Percentiles rank a stretch among this genome's conserved stretches.
phyloP scores from a whole-genome alignment of 2,888 invertebrate genomes.

The Perizoma flavofasciatum region DNA sequence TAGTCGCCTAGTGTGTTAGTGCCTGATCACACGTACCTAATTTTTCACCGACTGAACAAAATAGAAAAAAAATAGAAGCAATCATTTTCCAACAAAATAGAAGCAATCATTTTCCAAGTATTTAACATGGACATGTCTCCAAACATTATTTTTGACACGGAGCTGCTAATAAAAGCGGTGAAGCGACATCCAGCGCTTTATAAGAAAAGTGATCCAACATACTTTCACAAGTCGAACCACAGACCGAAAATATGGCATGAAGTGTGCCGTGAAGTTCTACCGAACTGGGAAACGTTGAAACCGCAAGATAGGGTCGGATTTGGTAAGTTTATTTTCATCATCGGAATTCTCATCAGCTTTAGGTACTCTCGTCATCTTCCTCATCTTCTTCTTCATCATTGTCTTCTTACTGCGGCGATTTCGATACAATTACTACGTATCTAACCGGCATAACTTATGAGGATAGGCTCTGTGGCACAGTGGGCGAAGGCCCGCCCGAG shows the following conservation, averaged over 20 bases:
- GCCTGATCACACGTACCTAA: slow-evolving; percentile 48
- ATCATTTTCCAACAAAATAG: slow-evolving; percentile 2
- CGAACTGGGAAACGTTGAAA: slow-evolving; percentile 51
- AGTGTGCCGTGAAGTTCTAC: slow-evolving; percentile 53
- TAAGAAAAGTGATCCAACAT: slow-evolving; percentile 51
- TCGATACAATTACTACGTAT: too few relatives aligned
- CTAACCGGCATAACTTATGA: too few relatives aligned
- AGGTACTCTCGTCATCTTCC: slow-evolving; percentile 32
- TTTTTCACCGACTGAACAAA: slow-evolving; percentile 17
- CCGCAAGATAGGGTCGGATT: slow-evolving; percentile 52
- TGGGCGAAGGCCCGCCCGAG: too few relatives aligned
- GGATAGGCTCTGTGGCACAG: too few relatives aligned
- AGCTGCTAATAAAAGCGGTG: slow-evolving; percentile 53
- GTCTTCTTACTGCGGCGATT: neutral
- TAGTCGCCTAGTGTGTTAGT: slow-evolving; percentile 54
- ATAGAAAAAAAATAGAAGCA: slow-evolving; percentile 1
- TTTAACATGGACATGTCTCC: slow-evolving; percentile 42
- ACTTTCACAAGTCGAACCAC: slow-evolving; percentile 51
- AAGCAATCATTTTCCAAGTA: slow-evolving; percentile 11
- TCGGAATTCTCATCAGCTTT: slow-evolving; percentile 22
- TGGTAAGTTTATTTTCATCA: slow-evolving; percentile 19
- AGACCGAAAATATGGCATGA: slow-evolving; percentile 58
- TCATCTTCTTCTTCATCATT: slow-evolving; percentile 23
- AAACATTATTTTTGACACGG: slow-evolving; percentile 43
- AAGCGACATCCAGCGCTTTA: slow-evolving; percentile 55